Conservation (phyloP, 2,797 vertebrate genomes). For the Cuniculus paca region DNA sequence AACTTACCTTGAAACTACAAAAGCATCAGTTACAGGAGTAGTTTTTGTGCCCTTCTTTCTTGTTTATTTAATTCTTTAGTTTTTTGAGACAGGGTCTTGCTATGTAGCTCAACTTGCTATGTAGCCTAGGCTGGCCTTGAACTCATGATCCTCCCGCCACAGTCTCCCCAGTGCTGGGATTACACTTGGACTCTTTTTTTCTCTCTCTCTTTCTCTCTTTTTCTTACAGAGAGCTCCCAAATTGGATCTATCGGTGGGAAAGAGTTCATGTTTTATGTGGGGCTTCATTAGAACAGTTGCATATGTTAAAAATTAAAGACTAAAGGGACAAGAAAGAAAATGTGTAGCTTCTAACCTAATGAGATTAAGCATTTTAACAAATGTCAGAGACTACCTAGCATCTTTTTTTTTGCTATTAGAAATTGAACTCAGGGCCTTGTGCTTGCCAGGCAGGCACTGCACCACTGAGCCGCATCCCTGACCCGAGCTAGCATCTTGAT, state of each 20-base stretch:
- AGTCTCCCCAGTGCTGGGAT: neutral
- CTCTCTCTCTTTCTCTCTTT: neutral
- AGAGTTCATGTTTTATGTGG: neutral
- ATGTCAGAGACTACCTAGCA: neutral
- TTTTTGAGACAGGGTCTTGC: neutral
- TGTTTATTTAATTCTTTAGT: neutral
- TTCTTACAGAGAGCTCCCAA: neutral
- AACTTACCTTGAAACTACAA: neutral
- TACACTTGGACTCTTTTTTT: neutral
- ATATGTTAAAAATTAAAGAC: neutral
- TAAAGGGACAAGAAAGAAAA: slow-evolving; percentile 18
- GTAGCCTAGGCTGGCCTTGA: neutral
- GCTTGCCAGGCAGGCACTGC: neutral
- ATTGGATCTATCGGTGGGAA: neutral
- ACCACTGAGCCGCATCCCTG: neutral
- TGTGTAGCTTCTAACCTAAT: neutral
- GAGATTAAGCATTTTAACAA: neutral
- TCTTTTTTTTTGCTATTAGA: neutral
- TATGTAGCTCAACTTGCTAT: neutral
- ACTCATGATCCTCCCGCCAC: neutral
- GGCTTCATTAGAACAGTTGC: neutral
- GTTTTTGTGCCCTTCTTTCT: neutral
- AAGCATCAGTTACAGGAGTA: neutral
- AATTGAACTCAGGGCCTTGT: neutral
- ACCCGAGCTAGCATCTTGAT: neutral